Evolutionary conservation across 2,113 vertebrate genomes (phyloP), one percentile per base, ranked within the genome.

Genomic region (Platysteira castanea): DNA sequence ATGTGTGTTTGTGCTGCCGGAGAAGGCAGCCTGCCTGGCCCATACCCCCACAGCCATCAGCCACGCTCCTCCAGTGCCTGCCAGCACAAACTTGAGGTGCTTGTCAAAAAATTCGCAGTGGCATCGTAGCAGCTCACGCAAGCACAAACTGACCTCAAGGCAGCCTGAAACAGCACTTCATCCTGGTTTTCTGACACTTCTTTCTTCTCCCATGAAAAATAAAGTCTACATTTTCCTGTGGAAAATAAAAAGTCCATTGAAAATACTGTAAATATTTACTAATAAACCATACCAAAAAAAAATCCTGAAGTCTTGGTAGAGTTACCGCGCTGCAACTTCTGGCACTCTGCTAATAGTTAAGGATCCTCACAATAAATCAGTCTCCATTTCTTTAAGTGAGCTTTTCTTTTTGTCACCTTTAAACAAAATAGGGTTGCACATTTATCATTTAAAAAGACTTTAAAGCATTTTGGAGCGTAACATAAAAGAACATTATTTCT

Each of bases 1-100:
- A 1, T n/a, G 22, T 26, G 27, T 77, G 44, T 46, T 64, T 90
- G 42, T 63, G 54, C 24, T 0, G 0, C 52, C 60, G 56, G 60
- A 82, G 82, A 75, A 50, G 19, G 57, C 28, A 82, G 41, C n/a
- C 33, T 69, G 79, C 16, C 4, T 35, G 42, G 42, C 24, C 63
- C 33, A 2, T 64, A 80, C 44, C 47, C 61, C 69, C 7, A 4
- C 0, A 0, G 76, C 73, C 44, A 39, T n/a, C 61, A 79, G 44
- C 65, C 60, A n/a, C 1, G 0, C 17, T 84, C 11, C 49, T 73
- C 17, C 52, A 27, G 50, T 0, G 2, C 28, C 53, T 69, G 53
- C n/a, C 76, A 90, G 46, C 46, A 83, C 59, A 47, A 80, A 74
- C 59, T 80, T 46, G 59, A 88, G 91, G 65, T 64, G 30, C 42